Conservation (phyloP, 2,113 vertebrate species). For the Micromys minutus region DNA sequence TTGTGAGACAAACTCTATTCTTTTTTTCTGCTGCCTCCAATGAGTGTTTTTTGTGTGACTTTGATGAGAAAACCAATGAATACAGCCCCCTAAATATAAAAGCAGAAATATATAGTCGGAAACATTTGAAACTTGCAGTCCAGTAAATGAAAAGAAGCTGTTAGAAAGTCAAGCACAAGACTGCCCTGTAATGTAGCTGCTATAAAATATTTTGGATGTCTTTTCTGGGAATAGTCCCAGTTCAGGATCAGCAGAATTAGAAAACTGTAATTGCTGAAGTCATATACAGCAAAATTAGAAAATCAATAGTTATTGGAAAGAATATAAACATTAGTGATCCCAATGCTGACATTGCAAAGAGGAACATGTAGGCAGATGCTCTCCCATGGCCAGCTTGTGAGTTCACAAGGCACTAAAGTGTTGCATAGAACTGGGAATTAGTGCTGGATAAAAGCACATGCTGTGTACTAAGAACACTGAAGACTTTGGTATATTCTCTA, state of each 20-base stretch:
- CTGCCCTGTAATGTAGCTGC: background rate
- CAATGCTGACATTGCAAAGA: background rate
- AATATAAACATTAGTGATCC: background rate
- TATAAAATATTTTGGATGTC: background rate
- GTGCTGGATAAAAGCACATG: background rate
- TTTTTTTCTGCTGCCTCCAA: background rate
- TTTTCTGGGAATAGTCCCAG: background rate
- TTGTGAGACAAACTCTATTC: background rate
- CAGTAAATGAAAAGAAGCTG: background rate
- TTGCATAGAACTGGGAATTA: background rate
- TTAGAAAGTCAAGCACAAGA: background rate
- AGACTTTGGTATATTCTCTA: background rate
- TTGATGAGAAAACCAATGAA: background rate
- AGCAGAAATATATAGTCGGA: background rate
- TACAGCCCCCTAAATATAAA: too few relatives aligned
- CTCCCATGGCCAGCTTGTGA: background rate
- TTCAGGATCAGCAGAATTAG: slow-evolving; percentile 6
- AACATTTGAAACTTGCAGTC: background rate
- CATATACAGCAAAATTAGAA: background rate
- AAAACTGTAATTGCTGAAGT: background rate
- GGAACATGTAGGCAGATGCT: background rate
- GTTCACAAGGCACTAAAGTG: too few relatives aligned
- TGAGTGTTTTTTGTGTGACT: background rate
- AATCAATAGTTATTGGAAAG: background rate
- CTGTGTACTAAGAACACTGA: background rate